Evolutionary conservation across 2,797 vertebrate genomes (phyloP).

Genomic region (Trachurus trachurus): DNA sequence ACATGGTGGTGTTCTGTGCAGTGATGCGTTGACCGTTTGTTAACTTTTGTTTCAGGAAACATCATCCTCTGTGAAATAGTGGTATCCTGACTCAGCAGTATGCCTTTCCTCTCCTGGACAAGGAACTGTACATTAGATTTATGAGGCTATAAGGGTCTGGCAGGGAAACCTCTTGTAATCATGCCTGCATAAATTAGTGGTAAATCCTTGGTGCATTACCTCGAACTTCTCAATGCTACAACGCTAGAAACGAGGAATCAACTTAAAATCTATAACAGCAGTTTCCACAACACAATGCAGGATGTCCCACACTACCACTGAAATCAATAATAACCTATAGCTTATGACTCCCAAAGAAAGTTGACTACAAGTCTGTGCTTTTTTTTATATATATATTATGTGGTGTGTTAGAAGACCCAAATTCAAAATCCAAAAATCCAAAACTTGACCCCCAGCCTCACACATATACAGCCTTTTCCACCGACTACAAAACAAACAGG

Average conservation of each 20-base stretch:
- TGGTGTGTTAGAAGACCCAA: background rate
- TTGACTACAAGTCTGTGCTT: background rate
- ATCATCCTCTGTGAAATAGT: background rate
- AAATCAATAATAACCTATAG: background rate
- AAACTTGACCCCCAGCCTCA: slow-evolving; percentile 7
- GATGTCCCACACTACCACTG: slow-evolving; percentile 17
- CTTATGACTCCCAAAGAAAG: background rate
- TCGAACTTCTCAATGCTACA: slow-evolving; percentile 10
- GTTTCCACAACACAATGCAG: slow-evolving; percentile 23
- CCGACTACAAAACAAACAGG: background rate
- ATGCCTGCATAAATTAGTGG: slow-evolving; percentile 13
- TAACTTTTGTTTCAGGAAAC: background rate
- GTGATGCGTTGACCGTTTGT: background rate
- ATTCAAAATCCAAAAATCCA: background rate
- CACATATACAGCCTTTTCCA: background rate
- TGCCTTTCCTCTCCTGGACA: slow-evolving; percentile 26
- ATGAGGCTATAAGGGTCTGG: slow-evolving; percentile 6
- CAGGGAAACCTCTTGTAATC: slow-evolving; percentile 39
- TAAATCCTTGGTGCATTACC: slow-evolving; percentile 30
- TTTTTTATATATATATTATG: background rate
- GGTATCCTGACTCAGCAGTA: slow-evolving; percentile 42
- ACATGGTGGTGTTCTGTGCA: background rate
- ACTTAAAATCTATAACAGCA: background rate
- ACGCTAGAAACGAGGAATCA: slow-evolving; percentile 5
- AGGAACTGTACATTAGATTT: slow-evolving; percentile 31